Conservation (phyloP, 2,113 vertebrate species). For the Neotoma lepida region DNA sequence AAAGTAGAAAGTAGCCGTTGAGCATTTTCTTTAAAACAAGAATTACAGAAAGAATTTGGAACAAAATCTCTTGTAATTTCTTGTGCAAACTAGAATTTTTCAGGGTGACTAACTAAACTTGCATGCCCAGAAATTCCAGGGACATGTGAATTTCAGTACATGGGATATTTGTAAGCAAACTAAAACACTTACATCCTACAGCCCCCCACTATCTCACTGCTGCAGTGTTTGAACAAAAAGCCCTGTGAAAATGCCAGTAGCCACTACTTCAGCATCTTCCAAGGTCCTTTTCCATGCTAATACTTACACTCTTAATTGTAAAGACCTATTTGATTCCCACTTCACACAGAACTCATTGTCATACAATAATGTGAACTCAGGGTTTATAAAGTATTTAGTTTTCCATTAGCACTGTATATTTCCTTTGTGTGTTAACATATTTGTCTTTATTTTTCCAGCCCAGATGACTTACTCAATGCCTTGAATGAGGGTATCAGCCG, state of each 20-base stretch:
- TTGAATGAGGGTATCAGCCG: slow-evolving; percentile 99
- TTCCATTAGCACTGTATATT: slow-evolving; percentile 47
- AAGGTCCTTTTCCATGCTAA: not conserved
- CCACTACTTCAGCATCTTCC: not conserved
- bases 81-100: slow-evolving; percentile 46
- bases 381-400: slow-evolving; percentile 7
- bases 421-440: slow-evolving; percentile 73
- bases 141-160: not conserved
- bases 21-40: slow-evolving; percentile 20
- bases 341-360: slow-evolving; percentile 33
- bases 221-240: not conserved
- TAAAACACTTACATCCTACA: not conserved
- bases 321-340: not conserved
- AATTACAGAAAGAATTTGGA: not conserved
- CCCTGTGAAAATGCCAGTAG: not conserved
- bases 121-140: slow-evolving; percentile 4
- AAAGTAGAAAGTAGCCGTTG: not conserved
- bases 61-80: slow-evolving; percentile 39
- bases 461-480: slow-evolving; percentile 99
- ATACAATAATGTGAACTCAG: not conserved
- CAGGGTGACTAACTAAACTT: not conserved
- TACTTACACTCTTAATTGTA: not conserved
- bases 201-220: not conserved
- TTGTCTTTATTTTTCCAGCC: slow-evolving; percentile 88
- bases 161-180: not conserved